Conservation (phyloP, 2,888 invertebrate species). For the Pristionchus arcanus region DNA sequence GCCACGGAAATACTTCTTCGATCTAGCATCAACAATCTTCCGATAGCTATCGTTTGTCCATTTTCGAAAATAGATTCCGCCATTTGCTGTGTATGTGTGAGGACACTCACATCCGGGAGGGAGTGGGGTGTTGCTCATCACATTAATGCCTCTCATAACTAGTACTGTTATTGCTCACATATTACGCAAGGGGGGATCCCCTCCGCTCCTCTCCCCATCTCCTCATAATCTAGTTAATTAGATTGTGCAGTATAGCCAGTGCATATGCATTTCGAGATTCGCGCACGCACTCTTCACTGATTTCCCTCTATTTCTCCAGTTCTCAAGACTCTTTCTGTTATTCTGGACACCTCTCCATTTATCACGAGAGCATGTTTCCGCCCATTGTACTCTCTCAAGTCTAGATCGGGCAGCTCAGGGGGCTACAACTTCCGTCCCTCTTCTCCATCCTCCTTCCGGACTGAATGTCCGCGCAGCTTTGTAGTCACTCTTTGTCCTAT, state of each 20-base stretch:
- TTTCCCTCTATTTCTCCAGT: not conserved
- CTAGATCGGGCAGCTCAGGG: not conserved
- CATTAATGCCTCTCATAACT: constrained; percentile 33
- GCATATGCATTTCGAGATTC: not conserved
- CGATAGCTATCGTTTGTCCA: no score
- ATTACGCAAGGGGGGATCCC: constrained; percentile 12
- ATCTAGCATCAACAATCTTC: not conserved
- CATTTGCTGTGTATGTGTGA: not conserved
- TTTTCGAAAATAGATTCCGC: not conserved
- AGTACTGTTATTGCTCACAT: constrained; percentile 37
- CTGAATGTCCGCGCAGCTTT: not conserved
- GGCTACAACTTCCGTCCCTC: constrained; percentile 27
- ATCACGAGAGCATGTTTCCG: constrained; percentile 15
- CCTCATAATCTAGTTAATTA: constrained; percentile 45
- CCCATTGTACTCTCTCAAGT: constrained; percentile 28
- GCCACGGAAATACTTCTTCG: not conserved
- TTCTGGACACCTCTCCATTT: not conserved
- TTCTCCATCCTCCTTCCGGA: not conserved
- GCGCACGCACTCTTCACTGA: not conserved
- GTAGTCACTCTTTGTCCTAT: constrained; percentile 31
- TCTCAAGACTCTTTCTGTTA: constrained; percentile 3
- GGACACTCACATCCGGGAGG: not conserved
- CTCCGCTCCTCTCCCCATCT: not conserved
- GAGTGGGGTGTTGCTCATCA: constrained; percentile 44
- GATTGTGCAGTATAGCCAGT: not conserved